phyloP scores from a whole-genome alignment of 1,140 invertebrate species.

The Cyrtorhinus lividipennis region DNA sequence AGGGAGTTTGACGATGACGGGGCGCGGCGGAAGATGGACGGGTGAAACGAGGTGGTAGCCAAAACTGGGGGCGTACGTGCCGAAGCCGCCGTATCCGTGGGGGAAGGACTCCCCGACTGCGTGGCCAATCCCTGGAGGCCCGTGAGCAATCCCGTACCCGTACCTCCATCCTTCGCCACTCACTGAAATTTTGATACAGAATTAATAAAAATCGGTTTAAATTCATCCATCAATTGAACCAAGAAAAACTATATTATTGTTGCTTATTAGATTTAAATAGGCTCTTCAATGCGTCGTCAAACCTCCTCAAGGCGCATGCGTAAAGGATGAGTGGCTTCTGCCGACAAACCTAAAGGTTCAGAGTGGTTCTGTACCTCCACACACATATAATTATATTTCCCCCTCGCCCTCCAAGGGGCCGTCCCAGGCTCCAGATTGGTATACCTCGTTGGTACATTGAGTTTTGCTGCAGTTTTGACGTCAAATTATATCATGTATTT shows the following conservation, averaged over 20 bases:
- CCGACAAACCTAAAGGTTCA: too few relatives aligned
- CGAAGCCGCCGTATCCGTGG: constrained; percentile 19
- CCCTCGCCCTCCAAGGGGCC: not conserved
- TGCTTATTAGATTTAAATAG: not conserved
- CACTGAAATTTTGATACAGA: constrained; percentile 3
- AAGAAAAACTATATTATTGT: not conserved
- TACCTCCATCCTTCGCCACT: constrained; percentile 17
- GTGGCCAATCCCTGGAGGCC: constrained; percentile 13
- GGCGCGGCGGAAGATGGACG: not conserved
- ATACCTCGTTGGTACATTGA: not conserved
- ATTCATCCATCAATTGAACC: not conserved
- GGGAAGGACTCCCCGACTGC: constrained; percentile 15
- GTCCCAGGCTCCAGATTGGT: too few relatives aligned
- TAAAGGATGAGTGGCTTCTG: not conserved
- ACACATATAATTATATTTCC: not conserved
- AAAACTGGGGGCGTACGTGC: constrained; percentile 16
- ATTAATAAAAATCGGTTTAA: not conserved
- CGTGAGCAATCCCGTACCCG: constrained; percentile 18
- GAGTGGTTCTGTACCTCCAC: too few relatives aligned
- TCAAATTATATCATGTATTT: not conserved
- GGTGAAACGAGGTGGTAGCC: constrained; percentile 8
- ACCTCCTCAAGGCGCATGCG: not conserved
- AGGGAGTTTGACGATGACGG: constrained; percentile 3
- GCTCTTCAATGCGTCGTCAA: not conserved
- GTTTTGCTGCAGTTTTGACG: not conserved